phyloP scores from a whole-genome alignment of 1,140 invertebrate genomes.

The Drosophila sturtevanti region DNA sequence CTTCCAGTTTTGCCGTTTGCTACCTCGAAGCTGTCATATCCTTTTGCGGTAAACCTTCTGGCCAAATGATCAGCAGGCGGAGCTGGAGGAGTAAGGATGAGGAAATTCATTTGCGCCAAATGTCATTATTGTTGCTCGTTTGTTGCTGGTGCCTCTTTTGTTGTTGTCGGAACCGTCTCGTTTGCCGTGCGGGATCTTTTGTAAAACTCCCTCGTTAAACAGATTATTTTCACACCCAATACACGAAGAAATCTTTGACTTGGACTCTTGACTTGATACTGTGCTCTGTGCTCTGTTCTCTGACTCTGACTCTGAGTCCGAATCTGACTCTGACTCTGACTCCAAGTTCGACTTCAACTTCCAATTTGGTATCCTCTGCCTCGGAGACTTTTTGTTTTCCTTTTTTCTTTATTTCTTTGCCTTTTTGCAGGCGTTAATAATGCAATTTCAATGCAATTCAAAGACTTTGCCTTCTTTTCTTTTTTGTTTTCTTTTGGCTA shows the following conservation, averaged over 20 bases:
- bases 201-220: conserved; percentile 80
- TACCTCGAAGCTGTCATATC: conserved; percentile 65
- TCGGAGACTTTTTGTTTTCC: conserved; percentile 20
- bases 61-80: not conserved
- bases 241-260: conserved; percentile 36
- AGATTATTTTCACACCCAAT: conserved; percentile 77
- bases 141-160: conserved; percentile 49
- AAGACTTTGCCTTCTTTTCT: conserved; percentile 28
- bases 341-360: conserved; percentile 23
- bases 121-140: conserved; percentile 80
- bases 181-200: conserved; percentile 64
- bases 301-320: conserved; percentile 13
- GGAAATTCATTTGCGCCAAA: conserved; percentile 78
- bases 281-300: not conserved
- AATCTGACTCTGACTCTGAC: not conserved
- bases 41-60: conserved; percentile 64
- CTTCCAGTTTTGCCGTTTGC: conserved; percentile 7
- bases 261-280: conserved; percentile 14
- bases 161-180: conserved; percentile 28
- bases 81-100: not conserved
- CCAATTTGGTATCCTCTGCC: conserved; percentile 38
- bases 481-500: not conserved
- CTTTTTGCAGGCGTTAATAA: conserved; percentile 72
- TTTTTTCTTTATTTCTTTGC: conserved; percentile 11
- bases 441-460: conserved; percentile 79